phyloP scores from a whole-genome alignment of 2,797 vertebrate genomes.

The Rhinoraja longicauda region DNA sequence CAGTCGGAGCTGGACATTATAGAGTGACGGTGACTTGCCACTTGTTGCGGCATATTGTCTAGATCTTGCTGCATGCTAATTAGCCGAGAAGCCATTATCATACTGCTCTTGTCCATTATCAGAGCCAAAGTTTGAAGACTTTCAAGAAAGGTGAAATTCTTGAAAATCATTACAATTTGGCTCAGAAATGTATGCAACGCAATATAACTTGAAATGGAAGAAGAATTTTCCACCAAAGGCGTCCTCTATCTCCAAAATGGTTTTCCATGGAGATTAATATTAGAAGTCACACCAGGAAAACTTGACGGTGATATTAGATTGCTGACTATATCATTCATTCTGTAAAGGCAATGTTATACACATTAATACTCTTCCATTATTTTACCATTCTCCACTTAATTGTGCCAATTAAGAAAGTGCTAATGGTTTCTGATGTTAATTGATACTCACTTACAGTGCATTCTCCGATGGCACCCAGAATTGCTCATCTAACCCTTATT shows the following conservation, averaged over 20 bases:
- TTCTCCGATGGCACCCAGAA: not conserved
- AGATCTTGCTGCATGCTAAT: too few relatives aligned
- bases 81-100: not conserved
- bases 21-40: too few relatives aligned
- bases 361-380: not conserved
- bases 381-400: not conserved
- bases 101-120: not conserved
- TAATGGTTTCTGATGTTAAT: not conserved
- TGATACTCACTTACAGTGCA: not conserved
- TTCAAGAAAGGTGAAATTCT: too few relatives aligned
- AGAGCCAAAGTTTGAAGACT: not conserved
- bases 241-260: not conserved
- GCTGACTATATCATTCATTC: not conserved
- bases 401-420: not conserved
- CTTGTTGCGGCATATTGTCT: too few relatives aligned
- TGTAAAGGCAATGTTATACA: not conserved
- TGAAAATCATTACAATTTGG: too few relatives aligned
- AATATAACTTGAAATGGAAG: not conserved
- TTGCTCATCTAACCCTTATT: not conserved
- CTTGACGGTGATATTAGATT: not conserved
- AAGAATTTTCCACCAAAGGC: not conserved
- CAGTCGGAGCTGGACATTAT: too few relatives aligned
- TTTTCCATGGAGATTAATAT: not conserved
- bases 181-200: not conserved
- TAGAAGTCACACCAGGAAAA: not conserved